Percentiles rank a stretch among this genome's conserved stretches.
Evolutionary conservation across 2,113 vertebrate species (phyloP).

Genomic region (Puntigrus tetrazona): DNA sequence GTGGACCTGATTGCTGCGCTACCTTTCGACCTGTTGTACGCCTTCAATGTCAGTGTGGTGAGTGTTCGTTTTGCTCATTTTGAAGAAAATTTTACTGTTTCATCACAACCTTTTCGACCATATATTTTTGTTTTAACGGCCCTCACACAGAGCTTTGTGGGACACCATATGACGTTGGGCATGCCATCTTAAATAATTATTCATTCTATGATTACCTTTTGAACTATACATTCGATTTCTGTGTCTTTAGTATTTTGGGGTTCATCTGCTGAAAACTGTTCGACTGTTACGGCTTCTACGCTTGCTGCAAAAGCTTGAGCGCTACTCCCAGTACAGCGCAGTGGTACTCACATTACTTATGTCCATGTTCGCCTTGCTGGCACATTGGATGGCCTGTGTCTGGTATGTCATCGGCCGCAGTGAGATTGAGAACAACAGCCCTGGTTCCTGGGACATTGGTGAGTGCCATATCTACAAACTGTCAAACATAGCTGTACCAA

Average conservation of each 20-base stretch:
- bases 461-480: conserved; percentile 47
- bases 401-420: conserved; percentile 81
- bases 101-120: background rate
- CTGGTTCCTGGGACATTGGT: conserved; percentile 79
- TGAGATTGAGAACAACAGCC: conserved; percentile 77
- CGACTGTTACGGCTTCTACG: conserved; percentile 77
- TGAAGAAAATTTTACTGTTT: background rate
- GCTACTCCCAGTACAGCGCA: conserved; percentile 82
- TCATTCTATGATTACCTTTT: background rate
- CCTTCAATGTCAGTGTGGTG: conserved; percentile 84
- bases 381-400: conserved; percentile 84
- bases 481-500: background rate
- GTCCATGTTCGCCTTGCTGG: conserved; percentile 83
- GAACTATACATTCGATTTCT: background rate
- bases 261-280: conserved; percentile 82
- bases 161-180: background rate
- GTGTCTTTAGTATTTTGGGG: conserved; percentile 75
- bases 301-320: conserved; percentile 82
- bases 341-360: conserved; percentile 83
- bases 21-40: conserved; percentile 82
- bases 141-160: conserved; percentile 26
- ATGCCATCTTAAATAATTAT: background rate
- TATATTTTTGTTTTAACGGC: background rate
- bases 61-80: conserved; percentile 55
- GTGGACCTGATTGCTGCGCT: conserved; percentile 82